Conservation (phyloP, 2,113 vertebrate species). For the Danio rerio region GRCz12tu NC_133185.1:33039001-33039500, state of each 20-base stretch:
- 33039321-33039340: neutral
- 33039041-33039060: too few relatives aligned
- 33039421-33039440: slow-evolving; percentile 13
- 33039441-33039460: slow-evolving; percentile 10
- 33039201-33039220: neutral
- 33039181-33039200: too few relatives aligned
- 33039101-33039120: too few relatives aligned
- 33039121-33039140: too few relatives aligned
- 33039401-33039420: slow-evolving; percentile 13
- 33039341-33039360: slow-evolving; percentile 33
- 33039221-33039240: neutral
- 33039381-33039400: slow-evolving; percentile 19
- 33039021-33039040: too few relatives aligned
- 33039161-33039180: too few relatives aligned
- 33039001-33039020: too few relatives aligned
- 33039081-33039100: too few relatives aligned
- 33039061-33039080: too few relatives aligned
- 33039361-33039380: slow-evolving; percentile 41
- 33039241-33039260: neutral
- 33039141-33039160: too few relatives aligned
- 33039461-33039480: slow-evolving; percentile 30
- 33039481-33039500: slow-evolving; percentile 41
- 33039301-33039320: neutral
- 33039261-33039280: neutral
- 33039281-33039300: neutral